Conservation (phyloP, 2,113 vertebrate genomes). For the Tor tambroides region DNA sequence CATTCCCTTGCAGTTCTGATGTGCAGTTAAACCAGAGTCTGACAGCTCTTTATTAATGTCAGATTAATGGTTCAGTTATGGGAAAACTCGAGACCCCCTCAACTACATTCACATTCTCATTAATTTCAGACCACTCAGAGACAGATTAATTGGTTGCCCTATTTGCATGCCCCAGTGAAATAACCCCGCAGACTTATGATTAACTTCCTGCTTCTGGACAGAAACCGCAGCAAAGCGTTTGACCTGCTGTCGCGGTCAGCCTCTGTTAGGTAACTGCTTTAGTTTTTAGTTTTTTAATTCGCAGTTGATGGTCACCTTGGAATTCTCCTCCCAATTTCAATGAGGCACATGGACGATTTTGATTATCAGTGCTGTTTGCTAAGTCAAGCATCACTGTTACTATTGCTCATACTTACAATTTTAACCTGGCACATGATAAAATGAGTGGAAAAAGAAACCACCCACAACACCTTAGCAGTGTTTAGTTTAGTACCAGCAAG, state of each 20-base stretch:
- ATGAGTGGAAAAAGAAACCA: not conserved
- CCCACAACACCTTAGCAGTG: not conserved
- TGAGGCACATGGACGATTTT: not conserved
- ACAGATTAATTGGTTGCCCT: conserved; percentile 36
- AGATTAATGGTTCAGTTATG: conserved; percentile 39
- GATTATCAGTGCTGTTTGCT: not conserved
- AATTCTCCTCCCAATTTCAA: not conserved
- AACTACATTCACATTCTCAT: conserved; percentile 41
- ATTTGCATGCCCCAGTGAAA: conserved; percentile 22
- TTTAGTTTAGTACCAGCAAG: not conserved
- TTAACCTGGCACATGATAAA: not conserved
- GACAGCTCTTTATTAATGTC: conserved; percentile 18
- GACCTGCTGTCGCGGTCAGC: conserved; percentile 6
- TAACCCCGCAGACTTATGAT: conserved; percentile 5
- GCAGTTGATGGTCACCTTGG: not conserved
- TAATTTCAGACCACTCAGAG: conserved; percentile 25
- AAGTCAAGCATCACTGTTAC: not conserved
- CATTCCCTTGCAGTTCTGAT: not conserved
- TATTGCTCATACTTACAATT: not conserved
- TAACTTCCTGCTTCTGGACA: conserved; percentile 23
- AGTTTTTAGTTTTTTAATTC: not conserved
- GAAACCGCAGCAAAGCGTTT: not conserved
- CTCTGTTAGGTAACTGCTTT: conserved; percentile 18
- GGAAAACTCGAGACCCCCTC: not conserved
- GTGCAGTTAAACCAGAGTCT: not conserved